These are phyloP conservation scores for Drosophila putrida DNA, from an alignment of 2,888 invertebrate species.

Conservation along the genomic window DNA sequence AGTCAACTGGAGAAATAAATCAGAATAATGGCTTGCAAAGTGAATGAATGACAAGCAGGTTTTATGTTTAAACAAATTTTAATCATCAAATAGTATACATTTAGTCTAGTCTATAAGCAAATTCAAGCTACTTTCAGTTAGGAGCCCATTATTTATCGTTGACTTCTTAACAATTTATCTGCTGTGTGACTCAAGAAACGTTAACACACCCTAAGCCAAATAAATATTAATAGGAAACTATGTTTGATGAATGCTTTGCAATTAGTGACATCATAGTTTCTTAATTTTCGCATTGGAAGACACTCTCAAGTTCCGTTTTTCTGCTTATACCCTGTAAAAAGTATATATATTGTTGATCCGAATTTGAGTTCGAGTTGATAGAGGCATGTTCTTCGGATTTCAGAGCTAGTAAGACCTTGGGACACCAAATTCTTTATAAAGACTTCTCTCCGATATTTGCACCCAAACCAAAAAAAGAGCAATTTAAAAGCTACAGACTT, in stretches of 20 bases:
- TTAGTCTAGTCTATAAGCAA: not conserved
- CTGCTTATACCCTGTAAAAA: no score
- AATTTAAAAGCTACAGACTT: no score
- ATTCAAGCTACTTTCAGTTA: not conserved
- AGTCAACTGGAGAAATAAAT: constrained; percentile 9
- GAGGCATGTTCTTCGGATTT: no score
- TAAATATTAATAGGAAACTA: constrained; percentile 44
- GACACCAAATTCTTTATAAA: no score
- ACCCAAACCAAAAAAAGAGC: no score
- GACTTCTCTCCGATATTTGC: no score
- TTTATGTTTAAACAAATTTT: not conserved
- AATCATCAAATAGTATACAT: not conserved
- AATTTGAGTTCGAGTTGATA: no score
- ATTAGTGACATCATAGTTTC: constrained; percentile 62
- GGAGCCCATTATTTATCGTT: not conserved
- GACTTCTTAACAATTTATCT: not conserved
- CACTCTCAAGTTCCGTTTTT: constrained; percentile 46
- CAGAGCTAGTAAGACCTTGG: no score
- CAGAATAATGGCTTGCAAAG: not conserved
- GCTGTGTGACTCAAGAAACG: constrained; percentile 11
- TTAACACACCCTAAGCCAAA: constrained; percentile 34
- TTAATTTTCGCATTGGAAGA: constrained; percentile 42
- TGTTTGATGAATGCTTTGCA: constrained; percentile 44
- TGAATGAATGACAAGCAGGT: constrained; percentile 2
- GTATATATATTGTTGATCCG: no score